Evolutionary conservation across 2,797 vertebrate genomes (phyloP), one percentile per base, ranked within the genome.

Genomic region (Rhinella marina): DNA sequence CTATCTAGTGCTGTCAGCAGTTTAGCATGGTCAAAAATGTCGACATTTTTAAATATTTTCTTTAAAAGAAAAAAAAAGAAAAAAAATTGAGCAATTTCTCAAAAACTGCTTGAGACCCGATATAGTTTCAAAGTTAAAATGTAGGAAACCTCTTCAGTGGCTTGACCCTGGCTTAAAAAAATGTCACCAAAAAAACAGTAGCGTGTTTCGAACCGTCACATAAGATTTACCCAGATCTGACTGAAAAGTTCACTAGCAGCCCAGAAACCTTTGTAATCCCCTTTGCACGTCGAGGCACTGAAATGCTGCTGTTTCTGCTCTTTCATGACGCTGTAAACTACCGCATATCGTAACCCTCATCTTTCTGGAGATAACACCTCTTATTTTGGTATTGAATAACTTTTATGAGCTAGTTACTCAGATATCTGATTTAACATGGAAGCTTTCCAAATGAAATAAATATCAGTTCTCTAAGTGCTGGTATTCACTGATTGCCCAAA

Each of bases 351-450:
- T 32, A 72, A 61, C 23, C 70, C 77, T 86, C 75, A 83, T 89
- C 85, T 89, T 80, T 41, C 54, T 89, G 80, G 61, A 86, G 84
- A 89, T 89, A 89, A 89, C 85, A 86, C 88, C 83, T 86, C 78
- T 79, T 79, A 59, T 82, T 86, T 79, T 89, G 80, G 72, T 89
- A 86, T 89, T 89, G 88, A 82, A 86, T 89, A 89, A 89, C 88
- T 86, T 89, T 89, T 89, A 89, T 89, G 88, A 89, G 84, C 88
- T 82, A 79, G 81, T 89, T 89, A 66, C 88, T 86, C 77, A 64
- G 88, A 83, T 89, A 86, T 89, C 88, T 89, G 88, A 89, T 89
- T 89, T 89, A 86, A 86, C 29, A 73, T 89, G 88, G 88, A 86
- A 83, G 62, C 66, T 61, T 86, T 89, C 88, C 88, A 89, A 89